Conservation (phyloP, 2,888 invertebrate genomes). For the Pterobdella sp. region DNA sequence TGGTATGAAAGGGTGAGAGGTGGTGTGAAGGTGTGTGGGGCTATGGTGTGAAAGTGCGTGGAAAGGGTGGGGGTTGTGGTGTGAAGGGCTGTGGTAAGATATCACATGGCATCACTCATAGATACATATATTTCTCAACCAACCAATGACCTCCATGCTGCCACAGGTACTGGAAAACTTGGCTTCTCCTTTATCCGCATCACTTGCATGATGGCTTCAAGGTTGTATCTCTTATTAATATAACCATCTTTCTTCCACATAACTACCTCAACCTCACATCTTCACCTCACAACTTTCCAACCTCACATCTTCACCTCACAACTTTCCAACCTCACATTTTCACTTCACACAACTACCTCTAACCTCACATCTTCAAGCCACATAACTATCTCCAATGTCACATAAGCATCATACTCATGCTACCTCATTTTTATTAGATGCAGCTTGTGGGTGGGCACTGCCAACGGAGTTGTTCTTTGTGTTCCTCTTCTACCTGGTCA, state of each 20-base stretch:
- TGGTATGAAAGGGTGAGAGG: slow-evolving; percentile 51
- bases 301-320: no score
- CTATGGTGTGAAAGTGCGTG: background rate
- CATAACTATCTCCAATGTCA: no score
- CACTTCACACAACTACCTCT: no score
- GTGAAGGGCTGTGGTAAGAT: slow-evolving; percentile 40
- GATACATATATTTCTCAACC: background rate
- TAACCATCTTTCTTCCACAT: no score
- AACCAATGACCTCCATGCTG: background rate
- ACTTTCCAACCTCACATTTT: no score
- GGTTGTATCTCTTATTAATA: no score
- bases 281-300: no score
- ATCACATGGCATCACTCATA: background rate
- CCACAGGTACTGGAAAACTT: slow-evolving; percentile 82
- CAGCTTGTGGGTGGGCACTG: slow-evolving; percentile 92
- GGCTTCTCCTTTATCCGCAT: slow-evolving; percentile 93
- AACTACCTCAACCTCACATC: no score
- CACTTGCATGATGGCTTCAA: slow-evolving; percentile 85
- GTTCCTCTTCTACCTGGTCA: slow-evolving; percentile 66
- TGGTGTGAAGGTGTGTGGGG: background rate
- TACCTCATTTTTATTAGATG: background rate
- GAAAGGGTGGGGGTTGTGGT: background rate
- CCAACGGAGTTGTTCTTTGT: slow-evolving; percentile 67
- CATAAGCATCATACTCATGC: no score
- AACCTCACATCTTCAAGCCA: no score